phyloP scores from a whole-genome alignment of 2,113 vertebrate species.

The Eira barbara region DNA sequence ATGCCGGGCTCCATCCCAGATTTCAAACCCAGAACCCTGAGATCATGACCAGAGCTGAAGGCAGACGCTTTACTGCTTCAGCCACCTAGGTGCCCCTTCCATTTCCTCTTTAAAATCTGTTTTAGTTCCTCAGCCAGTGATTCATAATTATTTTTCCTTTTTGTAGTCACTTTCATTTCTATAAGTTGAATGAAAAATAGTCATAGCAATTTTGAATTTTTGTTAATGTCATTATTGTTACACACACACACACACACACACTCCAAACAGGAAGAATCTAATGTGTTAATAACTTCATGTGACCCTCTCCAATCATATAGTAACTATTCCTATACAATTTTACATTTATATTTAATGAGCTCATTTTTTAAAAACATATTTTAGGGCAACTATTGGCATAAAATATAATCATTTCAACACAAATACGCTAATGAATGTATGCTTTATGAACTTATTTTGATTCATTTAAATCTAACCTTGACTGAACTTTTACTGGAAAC shows the following conservation, averaged over 20 bases:
- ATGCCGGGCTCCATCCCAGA: too few species aligned
- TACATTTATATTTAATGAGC: neutral
- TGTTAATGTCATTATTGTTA: neutral
- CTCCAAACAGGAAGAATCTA: neutral
- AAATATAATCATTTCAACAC: neutral
- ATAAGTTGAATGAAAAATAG: neutral
- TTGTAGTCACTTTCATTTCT: constrained; percentile 19
- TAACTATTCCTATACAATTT: neutral
- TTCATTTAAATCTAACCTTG: neutral
- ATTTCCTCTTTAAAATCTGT: neutral
- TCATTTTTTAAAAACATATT: neutral
- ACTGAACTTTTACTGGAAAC: neutral
- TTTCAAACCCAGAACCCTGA: too few species aligned
- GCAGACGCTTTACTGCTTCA: neutral
- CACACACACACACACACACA: neutral
- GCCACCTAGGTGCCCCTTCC: neutral
- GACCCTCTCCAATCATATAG: neutral
- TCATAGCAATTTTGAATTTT: neutral
- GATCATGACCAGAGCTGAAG: neutral
- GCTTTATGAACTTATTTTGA: neutral
- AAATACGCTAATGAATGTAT: neutral
- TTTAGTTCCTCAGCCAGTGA: neutral
- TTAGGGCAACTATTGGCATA: neutral
- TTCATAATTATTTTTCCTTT: constrained; percentile 8
- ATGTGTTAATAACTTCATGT: neutral